Evolutionary conservation across 2,113 vertebrate genomes (phyloP), one percentile per base, ranked within the genome.

Genomic region (Apodemus sylvaticus): DNA sequence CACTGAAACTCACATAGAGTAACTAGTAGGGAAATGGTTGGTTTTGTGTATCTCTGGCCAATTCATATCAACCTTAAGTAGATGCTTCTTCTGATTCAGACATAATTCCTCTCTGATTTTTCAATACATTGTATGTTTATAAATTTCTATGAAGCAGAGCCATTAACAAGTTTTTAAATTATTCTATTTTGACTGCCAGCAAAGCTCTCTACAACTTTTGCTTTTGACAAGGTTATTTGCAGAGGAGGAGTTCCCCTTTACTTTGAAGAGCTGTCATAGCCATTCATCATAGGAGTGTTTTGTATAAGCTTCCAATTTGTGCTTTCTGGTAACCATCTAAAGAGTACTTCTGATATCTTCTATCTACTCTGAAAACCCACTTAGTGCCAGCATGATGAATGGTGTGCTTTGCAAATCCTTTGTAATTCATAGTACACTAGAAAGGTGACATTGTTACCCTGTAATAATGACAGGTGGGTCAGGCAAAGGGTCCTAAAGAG

Each of bases 351-450:
- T 98, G 97, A 98, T 98, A 98, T 98, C 98, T 98, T 98, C 98
- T 98, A 98, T 98, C 98, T 98, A 97, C 98, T 98, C 98, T 45
- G 94, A 96, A 98, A 98, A 98, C 96, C 98, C 99, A 98, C 98
- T 99, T 99, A 99, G 97, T 98, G 98, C 98, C 96, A 98, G 97
- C 94, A 97, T 99, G 99, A 99, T 99, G 98, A 98, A 99, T 99
- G 98, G 98, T 98, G 96, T 97, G 94, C 95, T 98, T 98, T 94
- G 96, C 93, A 98, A 95, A 96, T 97, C 97, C 96, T 98, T 98
- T 98, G 66, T 98, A 98, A 98, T 98, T 98, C 98, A 98, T 95
- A 0, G n/a, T 96, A 97, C 97, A 96, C 96, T 97, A 98, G 97
- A 97, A 98, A 98, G 98, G 98, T 98, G 98, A 98, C 98, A 97